A percentile compares a stretch with the other conserved stretches of the same genome.
Conservation (phyloP, 2,113 vertebrate species). For the Pituophis catenifer region DNA sequence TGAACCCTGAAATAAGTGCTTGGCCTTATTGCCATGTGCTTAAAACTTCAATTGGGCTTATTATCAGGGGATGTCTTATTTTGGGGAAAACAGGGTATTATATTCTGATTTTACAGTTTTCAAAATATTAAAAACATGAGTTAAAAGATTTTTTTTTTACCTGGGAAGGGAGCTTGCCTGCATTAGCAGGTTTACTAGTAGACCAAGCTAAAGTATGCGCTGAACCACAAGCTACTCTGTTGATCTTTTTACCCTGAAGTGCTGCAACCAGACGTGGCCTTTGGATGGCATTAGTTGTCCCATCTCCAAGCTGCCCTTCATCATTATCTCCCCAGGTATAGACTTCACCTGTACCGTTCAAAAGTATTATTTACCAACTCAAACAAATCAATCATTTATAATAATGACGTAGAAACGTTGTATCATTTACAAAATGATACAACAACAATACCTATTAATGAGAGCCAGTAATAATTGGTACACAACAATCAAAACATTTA, state of each 20-base stretch:
- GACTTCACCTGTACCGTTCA: slow-evolving; percentile 83
- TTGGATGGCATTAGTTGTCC: slow-evolving; percentile 97
- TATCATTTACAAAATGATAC: background rate
- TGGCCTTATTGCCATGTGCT: too few species aligned
- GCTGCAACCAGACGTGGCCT: slow-evolving; percentile 92
- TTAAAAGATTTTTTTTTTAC: slow-evolving; percentile 60
- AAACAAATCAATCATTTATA: background rate
- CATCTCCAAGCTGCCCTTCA: slow-evolving; percentile 96
- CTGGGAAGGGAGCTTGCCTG: slow-evolving; percentile 94
- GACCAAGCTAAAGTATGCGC: slow-evolving; percentile 98
- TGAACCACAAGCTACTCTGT: slow-evolving; percentile 95
- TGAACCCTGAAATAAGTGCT: too few species aligned
- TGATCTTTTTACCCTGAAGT: slow-evolving; percentile 98
- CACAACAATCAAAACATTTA: background rate
- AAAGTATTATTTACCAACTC: background rate
- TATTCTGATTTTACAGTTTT: background rate
- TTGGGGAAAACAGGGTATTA: background rate
- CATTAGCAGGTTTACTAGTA: slow-evolving; percentile 95
- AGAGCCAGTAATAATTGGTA: background rate
- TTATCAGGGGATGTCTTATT: too few species aligned
- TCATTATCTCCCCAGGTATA: slow-evolving; percentile 99
- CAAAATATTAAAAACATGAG: slow-evolving; percentile 1
- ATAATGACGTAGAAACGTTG: background rate
- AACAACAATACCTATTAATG: background rate
- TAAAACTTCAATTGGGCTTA: too few species aligned